These are phyloP conservation scores for Clarias platycephalus DNA, from an alignment of 2,797 vertebrate species.

Conservation along the genomic window DNA sequence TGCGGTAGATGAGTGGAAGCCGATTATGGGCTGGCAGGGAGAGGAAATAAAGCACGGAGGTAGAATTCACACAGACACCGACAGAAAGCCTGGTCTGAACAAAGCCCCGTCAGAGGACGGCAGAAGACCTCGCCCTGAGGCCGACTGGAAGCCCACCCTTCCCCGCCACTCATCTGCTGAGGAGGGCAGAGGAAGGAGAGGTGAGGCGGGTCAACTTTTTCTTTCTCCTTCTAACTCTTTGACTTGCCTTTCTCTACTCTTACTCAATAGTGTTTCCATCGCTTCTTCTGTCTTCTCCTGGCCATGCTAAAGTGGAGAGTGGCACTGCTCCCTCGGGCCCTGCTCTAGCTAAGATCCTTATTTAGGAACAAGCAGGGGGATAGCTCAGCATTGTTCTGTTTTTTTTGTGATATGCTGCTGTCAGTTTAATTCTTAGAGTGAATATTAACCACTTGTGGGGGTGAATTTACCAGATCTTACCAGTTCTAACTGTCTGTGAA, in stretches of 20 bases:
- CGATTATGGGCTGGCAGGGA: conserved; percentile 70
- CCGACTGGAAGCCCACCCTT: conserved; percentile 76
- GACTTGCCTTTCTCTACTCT: conserved; percentile 7
- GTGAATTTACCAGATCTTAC: neutral
- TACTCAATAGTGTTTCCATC: conserved; percentile 15
- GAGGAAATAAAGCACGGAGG: conserved; percentile 67
- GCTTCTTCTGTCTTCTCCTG: conserved; percentile 55
- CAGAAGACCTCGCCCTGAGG: conserved; percentile 70
- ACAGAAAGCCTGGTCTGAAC: conserved; percentile 71
- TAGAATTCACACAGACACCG: conserved; percentile 65
- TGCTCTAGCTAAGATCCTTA: conserved; percentile 78
- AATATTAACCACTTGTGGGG: neutral
- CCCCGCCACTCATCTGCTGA: conserved; percentile 76
- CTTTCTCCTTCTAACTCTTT: conserved; percentile 24
- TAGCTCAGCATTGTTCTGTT: conserved; percentile 65
- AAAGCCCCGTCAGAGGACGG: conserved; percentile 78
- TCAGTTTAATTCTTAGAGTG: conserved; percentile 53
- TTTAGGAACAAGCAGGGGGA: conserved; percentile 73
- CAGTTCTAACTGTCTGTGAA: neutral
- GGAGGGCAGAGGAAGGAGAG: conserved; percentile 74
- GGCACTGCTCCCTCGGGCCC: conserved; percentile 67
- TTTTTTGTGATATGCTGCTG: conserved; percentile 66
- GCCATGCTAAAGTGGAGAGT: conserved; percentile 67
- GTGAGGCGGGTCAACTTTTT: conserved; percentile 59
- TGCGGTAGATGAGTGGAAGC: conserved; percentile 76